Evolutionary conservation across 2,888 invertebrate genomes (phyloP).

Genomic region (Hypselothyrea guttata): DNA sequence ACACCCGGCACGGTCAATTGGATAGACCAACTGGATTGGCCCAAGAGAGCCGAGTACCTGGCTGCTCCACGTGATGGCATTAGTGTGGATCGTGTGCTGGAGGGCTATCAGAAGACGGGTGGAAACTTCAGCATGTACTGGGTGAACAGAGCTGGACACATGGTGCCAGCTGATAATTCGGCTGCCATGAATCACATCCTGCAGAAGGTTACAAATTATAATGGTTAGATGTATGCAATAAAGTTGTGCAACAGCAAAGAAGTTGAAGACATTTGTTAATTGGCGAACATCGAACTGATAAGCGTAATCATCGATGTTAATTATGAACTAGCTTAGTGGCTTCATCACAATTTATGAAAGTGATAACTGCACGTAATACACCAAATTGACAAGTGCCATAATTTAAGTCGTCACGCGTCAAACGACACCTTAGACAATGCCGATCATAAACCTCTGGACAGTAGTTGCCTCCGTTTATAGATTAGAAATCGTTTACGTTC

Average conservation of each 20-base stretch:
- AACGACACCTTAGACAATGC: constrained; percentile 18
- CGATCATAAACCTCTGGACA: constrained; percentile 5
- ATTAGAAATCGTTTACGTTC: constrained; percentile 57
- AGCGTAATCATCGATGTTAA: constrained; percentile 18
- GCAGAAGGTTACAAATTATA: constrained; percentile 79
- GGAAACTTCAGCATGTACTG: constrained; percentile 81
- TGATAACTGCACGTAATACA: constrained; percentile 27
- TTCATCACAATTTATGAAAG: constrained; percentile 30
- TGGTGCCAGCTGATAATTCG: constrained; percentile 88
- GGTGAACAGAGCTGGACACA: constrained; percentile 82
- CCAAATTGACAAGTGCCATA: constrained; percentile 22
- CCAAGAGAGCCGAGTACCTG: constrained; percentile 84
- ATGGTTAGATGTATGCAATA: constrained; percentile 37
- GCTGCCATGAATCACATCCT: constrained; percentile 86
- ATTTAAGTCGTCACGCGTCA: constrained; percentile 19
- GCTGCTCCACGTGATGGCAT: constrained; percentile 84
- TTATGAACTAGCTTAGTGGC: constrained; percentile 25
- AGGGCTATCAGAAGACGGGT: constrained; percentile 88
- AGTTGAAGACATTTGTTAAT: background rate
- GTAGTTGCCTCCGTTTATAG: constrained; percentile 21
- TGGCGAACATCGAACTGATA: background rate
- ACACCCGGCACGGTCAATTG: constrained; percentile 90
- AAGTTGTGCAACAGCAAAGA: background rate
- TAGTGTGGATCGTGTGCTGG: constrained; percentile 85
- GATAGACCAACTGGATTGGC: constrained; percentile 89